These are phyloP conservation scores for Lithobates sylvaticus DNA, from an alignment of 2,797 vertebrate genomes.

Conservation along the genomic window DNA sequence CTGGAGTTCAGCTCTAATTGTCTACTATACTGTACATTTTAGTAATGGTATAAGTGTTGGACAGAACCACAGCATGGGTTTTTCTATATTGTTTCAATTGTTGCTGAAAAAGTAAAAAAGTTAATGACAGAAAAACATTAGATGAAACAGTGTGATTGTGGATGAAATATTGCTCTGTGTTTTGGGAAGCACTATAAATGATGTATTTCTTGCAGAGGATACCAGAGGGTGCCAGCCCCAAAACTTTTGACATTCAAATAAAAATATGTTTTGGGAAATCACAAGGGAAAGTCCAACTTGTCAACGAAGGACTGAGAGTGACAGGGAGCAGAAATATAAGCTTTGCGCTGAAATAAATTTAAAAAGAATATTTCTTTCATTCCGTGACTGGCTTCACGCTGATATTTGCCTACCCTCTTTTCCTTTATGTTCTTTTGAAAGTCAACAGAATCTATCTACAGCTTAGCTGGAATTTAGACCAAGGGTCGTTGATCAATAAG, in stretches of 20 bases:
- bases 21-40: not conserved
- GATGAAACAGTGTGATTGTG: not conserved
- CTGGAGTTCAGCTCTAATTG: no score
- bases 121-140: not conserved
- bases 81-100: not conserved
- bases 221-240: not conserved
- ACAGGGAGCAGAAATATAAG: not conserved
- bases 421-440: no score
- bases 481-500: no score
- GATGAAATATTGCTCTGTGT: not conserved
- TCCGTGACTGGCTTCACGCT: not conserved
- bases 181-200: not conserved
- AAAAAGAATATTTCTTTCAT: not conserved
- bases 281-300: not conserved
- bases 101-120: not conserved
- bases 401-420: not conserved
- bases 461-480: no score
- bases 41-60: not conserved
- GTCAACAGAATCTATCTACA: no score
- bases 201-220: not conserved
- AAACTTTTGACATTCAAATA: not conserved
- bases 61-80: not conserved
- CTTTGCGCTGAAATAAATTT: not conserved
- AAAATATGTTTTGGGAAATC: not conserved
- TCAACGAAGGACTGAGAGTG: not conserved